phyloP scores from a whole-genome alignment of 2,113 vertebrate genomes.

The Muntiacus reevesi region DNA sequence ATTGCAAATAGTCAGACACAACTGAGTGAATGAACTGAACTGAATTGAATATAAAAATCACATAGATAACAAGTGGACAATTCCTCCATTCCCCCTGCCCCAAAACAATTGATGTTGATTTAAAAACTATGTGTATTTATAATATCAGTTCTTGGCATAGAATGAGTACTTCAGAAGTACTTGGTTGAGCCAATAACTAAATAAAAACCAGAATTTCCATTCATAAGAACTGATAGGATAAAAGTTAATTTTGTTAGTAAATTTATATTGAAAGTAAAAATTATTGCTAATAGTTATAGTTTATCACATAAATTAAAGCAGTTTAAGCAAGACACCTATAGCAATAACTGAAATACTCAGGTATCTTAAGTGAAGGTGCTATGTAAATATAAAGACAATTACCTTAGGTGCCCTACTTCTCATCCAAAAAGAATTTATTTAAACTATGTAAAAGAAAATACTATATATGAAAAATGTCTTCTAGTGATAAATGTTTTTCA shows the following conservation, averaged over 20 bases:
- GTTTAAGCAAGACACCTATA: neutral
- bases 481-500: slow-evolving; percentile 63
- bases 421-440: slow-evolving; percentile 17
- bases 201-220: neutral
- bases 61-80: neutral
- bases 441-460: slow-evolving; percentile 1
- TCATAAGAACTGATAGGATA: neutral
- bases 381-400: slow-evolving; percentile 25
- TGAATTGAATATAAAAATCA: neutral
- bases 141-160: neutral
- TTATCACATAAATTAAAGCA: neutral
- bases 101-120: neutral
- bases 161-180: neutral
- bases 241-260: neutral
- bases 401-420: slow-evolving; percentile 16
- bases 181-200: neutral
- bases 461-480: slow-evolving; percentile 30
- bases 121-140: neutral
- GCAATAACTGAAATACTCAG: neutral
- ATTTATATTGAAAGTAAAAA: neutral
- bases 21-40: neutral
- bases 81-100: neutral
- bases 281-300: neutral
- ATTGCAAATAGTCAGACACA: neutral
- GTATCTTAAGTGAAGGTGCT: neutral